A percentile compares a stretch with the other conserved stretches of the same genome.
Evolutionary conservation across 2,113 vertebrate species (phyloP).

Genomic region (Nycticebus coucang): DNA sequence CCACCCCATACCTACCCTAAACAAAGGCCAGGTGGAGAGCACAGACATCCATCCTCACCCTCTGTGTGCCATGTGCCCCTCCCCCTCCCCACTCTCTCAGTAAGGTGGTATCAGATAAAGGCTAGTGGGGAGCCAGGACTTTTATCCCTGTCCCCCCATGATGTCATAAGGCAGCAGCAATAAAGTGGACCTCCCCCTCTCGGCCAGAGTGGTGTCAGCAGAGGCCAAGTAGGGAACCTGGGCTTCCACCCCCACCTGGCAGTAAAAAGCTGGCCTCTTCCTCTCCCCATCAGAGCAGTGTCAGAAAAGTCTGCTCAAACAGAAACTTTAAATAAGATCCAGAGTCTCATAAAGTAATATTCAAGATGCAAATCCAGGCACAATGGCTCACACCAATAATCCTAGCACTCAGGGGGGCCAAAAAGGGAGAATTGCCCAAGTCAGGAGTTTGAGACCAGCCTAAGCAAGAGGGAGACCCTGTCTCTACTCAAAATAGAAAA

Average conservation of each 20-base stretch:
- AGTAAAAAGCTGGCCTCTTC: not conserved
- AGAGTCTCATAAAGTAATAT: not conserved
- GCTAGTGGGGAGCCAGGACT: not conserved
- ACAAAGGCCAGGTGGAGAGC: not conserved
- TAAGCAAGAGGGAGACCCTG: too few species aligned
- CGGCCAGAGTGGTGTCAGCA: not conserved
- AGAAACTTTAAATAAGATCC: not conserved
- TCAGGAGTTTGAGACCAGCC: too few species aligned
- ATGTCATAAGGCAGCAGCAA: not conserved
- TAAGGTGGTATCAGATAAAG: not conserved
- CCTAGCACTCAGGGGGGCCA: too few species aligned
- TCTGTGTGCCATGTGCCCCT: not conserved
- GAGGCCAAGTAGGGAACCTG: not conserved
- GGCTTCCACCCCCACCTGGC: not conserved
- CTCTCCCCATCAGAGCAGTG: not conserved
- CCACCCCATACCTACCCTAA: accelerated
- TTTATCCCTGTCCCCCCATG: not conserved
- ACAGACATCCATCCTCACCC: not conserved
- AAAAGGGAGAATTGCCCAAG: too few species aligned
- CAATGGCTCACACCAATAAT: too few species aligned
- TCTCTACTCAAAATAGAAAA: too few species aligned
- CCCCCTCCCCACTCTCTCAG: too few species aligned
- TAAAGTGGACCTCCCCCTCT: not conserved
- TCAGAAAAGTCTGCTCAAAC: not conserved
- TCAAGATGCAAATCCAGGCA: not conserved